phyloP scores from a whole-genome alignment of 2,888 invertebrate genomes.

The Eustalomyia histrio region DNA sequence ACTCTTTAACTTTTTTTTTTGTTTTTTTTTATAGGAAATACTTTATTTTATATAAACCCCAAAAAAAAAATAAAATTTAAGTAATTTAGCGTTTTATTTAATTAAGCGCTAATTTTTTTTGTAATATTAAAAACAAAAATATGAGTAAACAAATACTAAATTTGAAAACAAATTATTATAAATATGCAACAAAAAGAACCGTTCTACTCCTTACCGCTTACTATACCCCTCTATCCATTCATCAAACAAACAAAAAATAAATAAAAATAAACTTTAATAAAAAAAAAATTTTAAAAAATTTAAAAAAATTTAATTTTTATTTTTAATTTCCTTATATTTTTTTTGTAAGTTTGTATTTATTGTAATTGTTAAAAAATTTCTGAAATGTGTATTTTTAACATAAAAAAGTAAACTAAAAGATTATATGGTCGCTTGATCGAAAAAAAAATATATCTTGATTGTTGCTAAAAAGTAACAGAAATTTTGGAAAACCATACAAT shows the following conservation, averaged over 20 bases:
- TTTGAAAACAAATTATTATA: conserved; percentile 45
- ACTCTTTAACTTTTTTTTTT: conserved; percentile 46
- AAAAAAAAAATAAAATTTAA: conserved; percentile 54
- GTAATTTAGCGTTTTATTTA: conserved; percentile 61
- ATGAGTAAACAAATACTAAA: conserved; percentile 47
- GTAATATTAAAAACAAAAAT: conserved; percentile 53
- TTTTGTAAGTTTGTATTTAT: conserved; percentile 28
- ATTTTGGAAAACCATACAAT: no score
- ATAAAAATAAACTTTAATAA: conserved; percentile 49
- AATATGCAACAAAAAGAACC: conserved; percentile 40
- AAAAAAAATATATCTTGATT: no score
- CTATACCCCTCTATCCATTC: conserved; percentile 37
- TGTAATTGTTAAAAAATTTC: no score
- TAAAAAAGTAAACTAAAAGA: no score
- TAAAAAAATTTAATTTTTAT: no score
- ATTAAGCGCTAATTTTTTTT: conserved; percentile 60
- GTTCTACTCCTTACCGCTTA: conserved; percentile 50
- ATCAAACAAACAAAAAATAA: conserved; percentile 37
- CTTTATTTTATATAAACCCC: conserved; percentile 60
- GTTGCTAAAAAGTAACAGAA: no score
- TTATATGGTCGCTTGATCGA: no score
- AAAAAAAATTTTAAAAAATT: conserved; percentile 35
- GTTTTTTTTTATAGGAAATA: conserved; percentile 53
- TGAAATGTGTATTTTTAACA: no score
- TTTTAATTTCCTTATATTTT: conserved; percentile 22